Conservation (phyloP, 2,888 invertebrate species). For the Ligdia adustata region DNA sequence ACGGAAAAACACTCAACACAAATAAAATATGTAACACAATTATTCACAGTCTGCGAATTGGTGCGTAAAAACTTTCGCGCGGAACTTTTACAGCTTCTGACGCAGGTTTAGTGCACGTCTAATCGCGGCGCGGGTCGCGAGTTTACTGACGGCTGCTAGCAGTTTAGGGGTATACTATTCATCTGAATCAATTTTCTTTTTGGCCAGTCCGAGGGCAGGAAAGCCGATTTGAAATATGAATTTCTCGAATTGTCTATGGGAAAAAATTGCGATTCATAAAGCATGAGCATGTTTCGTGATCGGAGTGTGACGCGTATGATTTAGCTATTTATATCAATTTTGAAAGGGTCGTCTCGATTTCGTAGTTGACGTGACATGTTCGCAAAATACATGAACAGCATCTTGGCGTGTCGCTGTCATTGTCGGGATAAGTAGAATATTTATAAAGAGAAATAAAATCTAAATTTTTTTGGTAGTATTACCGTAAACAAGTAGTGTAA, state of each 20-base stretch:
- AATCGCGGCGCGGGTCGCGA: slow-evolving; percentile 24
- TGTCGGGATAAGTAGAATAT: too few relatives aligned
- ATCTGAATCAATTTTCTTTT: slow-evolving; percentile 23
- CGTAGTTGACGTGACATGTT: background rate
- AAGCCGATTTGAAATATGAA: slow-evolving; percentile 21
- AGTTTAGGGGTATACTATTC: slow-evolving; percentile 16
- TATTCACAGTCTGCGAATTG: slow-evolving; percentile 30
- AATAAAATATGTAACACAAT: slow-evolving; percentile 30
- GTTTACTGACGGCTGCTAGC: slow-evolving; percentile 19
- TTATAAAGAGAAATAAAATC: too few relatives aligned
- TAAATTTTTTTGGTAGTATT: too few relatives aligned
- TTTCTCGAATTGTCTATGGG: slow-evolving; percentile 13
- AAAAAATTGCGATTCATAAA: too few relatives aligned
- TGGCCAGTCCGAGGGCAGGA: slow-evolving; percentile 22
- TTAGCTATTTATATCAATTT: slow-evolving; percentile 15
- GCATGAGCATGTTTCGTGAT: background rate
- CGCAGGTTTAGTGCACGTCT: slow-evolving; percentile 13
- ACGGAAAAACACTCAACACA: slow-evolving; percentile 33
- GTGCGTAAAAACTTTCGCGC: slow-evolving; percentile 38
- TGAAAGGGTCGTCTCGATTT: slow-evolving; percentile 2
- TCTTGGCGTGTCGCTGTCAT: too few relatives aligned
- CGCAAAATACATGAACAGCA: too few relatives aligned
- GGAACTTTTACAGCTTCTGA: slow-evolving; percentile 14
- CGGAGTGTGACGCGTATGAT: slow-evolving; percentile 12
- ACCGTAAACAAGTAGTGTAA: too few relatives aligned